Percentiles rank a stretch among this genome's conserved stretches.
Evolutionary conservation across 2,113 vertebrate species (phyloP).

Genomic region (Myanophis thanlyinensis): DNA sequence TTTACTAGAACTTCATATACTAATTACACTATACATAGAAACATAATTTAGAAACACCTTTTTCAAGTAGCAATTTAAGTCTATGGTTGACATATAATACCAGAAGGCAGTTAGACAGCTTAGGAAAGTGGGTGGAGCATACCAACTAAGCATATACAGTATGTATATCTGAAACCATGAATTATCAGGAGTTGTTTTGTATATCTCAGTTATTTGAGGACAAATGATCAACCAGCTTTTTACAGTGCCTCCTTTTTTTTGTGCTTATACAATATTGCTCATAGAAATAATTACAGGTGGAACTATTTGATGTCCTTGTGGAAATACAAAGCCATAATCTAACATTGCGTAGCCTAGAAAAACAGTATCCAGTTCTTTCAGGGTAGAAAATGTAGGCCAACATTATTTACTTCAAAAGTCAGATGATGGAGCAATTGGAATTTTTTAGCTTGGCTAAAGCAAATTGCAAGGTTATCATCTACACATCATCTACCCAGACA

Average conservation of each 20-base stretch:
- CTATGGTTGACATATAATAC: not conserved
- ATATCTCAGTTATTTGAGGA: not conserved
- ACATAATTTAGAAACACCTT: not conserved
- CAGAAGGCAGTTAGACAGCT: not conserved
- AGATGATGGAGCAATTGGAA: not conserved
- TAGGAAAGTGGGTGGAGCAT: not conserved
- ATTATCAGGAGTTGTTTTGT: not conserved
- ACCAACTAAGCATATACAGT: not conserved
- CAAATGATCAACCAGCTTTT: not conserved
- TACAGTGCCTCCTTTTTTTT: not conserved
- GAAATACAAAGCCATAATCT: not conserved
- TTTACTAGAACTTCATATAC: not conserved
- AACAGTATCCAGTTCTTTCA: not conserved
- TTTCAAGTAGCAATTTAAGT: fast-evolving
- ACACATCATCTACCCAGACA: not conserved
- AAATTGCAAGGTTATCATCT: not conserved
- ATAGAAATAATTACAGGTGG: slow-evolving; percentile 11
- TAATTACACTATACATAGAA: not conserved
- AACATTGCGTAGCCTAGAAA: not conserved
- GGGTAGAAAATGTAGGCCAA: not conserved
- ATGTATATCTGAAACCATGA: fast-evolving
- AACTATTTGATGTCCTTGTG: not conserved
- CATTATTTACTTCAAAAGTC: not conserved
- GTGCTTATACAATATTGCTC: not conserved
- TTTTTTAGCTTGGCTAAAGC: not conserved